Evolutionary conservation across 2,113 vertebrate genomes (phyloP).

Genomic region (Anthoscopus minutus): DNA sequence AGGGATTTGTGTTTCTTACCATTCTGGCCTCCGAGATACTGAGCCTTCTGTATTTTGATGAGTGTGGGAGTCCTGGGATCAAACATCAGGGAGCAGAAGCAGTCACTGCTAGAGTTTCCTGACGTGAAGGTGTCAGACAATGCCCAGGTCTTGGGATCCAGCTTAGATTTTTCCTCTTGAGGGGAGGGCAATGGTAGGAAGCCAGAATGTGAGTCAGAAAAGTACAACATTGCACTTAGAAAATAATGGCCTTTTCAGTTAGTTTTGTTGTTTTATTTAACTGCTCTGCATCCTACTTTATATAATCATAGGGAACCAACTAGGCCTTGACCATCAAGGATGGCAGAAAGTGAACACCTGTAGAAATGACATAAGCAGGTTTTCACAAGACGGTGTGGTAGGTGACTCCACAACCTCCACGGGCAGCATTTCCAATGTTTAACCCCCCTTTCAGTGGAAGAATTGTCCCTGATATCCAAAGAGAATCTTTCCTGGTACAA

Average conservation of each 20-base stretch:
- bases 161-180: background rate
- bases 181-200: background rate
- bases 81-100: background rate
- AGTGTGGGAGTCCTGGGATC: conserved; percentile 1
- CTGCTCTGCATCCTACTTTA: background rate
- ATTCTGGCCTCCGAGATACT: background rate
- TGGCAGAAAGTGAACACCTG: background rate
- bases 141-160: background rate
- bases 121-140: background rate
- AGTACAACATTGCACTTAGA: background rate
- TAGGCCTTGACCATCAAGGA: background rate
- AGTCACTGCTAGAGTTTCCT: background rate
- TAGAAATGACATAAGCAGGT: background rate
- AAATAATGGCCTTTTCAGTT: background rate
- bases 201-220: background rate
- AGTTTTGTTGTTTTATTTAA: background rate
- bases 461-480: background rate
- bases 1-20: background rate
- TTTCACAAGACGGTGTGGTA: background rate
- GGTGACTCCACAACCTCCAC: background rate
- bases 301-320: background rate
- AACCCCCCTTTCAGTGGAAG: background rate
- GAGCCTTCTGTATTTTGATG: background rate
- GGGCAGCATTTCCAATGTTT: background rate
- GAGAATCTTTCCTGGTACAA: background rate